phyloP scores from a whole-genome alignment of 2,888 invertebrate genomes.

The Leucophenga maculata region DNA sequence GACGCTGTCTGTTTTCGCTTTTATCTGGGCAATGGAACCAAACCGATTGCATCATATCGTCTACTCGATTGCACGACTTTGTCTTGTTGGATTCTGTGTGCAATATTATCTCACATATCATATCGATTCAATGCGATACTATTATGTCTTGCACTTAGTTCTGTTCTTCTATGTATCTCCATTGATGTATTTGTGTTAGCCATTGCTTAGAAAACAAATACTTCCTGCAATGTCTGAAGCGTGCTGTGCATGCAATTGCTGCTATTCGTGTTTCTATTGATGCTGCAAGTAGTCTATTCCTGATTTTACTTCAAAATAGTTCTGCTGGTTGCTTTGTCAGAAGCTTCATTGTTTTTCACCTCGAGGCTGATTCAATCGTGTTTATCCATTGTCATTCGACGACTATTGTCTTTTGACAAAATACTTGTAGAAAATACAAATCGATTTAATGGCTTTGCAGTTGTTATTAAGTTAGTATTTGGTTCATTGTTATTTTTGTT shows the following conservation, averaged over 20 bases:
- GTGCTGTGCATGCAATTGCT: constrained; percentile 4
- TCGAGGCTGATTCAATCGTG: neutral
- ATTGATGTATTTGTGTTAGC: neutral
- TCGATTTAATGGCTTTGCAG: too few species aligned
- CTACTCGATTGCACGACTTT: neutral
- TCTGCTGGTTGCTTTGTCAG: too few species aligned
- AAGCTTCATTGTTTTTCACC: neutral
- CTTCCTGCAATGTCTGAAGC: constrained; percentile 1
- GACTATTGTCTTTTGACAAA: neutral
- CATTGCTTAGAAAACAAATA: neutral
- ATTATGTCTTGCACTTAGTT: neutral
- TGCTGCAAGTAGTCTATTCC: neutral
- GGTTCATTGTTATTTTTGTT: too few species aligned
- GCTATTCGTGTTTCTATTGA: neutral
- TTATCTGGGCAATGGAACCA: neutral
- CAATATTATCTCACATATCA: neutral
- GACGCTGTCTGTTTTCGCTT: neutral
- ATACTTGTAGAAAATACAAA: too few species aligned
- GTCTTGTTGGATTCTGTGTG: neutral
- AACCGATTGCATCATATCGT: neutral
- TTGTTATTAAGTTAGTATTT: too few species aligned
- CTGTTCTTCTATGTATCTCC: neutral
- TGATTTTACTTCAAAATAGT: too few species aligned
- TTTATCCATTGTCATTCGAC: neutral
- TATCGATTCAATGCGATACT: neutral